Conservation (phyloP, 2,797 vertebrate genomes). For the Heliangelus exortis region DNA sequence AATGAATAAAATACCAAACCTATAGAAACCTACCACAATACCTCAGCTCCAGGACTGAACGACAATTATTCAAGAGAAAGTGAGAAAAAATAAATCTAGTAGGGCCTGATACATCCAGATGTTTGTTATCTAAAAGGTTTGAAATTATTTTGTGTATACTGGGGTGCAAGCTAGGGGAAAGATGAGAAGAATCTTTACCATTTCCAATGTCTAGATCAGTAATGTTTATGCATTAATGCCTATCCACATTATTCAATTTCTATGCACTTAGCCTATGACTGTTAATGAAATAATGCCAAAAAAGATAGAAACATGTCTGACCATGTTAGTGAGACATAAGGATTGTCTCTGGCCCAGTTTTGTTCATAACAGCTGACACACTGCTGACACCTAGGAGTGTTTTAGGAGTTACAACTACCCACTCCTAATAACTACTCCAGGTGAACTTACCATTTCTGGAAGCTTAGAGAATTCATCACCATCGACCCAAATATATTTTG, state of each 20-base stretch:
- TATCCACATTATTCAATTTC: background rate
- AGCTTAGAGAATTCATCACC: background rate
- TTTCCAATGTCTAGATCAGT: background rate
- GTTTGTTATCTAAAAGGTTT: background rate
- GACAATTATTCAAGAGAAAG: constrained; percentile 35
- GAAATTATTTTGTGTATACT: constrained; percentile 31
- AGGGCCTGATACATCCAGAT: background rate
- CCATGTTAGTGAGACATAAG: background rate
- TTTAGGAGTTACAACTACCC: background rate
- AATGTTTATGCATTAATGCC: background rate
- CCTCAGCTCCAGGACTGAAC: constrained; percentile 17
- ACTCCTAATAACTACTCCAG: background rate
- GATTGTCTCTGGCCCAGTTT: background rate
- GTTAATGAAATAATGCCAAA: background rate
- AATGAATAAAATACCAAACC: constrained; percentile 55
- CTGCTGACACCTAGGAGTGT: background rate
- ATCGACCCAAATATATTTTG: background rate
- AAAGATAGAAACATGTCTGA: background rate
- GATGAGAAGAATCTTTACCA: constrained; percentile 34
- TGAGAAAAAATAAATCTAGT: constrained; percentile 14
- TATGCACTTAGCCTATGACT: background rate
- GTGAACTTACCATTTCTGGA: background rate
- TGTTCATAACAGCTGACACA: background rate
- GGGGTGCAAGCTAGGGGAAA: background rate
- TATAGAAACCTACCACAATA: constrained; percentile 35